phyloP scores from a whole-genome alignment of 2,888 invertebrate genomes.

The Andrena dorsata region DNA sequence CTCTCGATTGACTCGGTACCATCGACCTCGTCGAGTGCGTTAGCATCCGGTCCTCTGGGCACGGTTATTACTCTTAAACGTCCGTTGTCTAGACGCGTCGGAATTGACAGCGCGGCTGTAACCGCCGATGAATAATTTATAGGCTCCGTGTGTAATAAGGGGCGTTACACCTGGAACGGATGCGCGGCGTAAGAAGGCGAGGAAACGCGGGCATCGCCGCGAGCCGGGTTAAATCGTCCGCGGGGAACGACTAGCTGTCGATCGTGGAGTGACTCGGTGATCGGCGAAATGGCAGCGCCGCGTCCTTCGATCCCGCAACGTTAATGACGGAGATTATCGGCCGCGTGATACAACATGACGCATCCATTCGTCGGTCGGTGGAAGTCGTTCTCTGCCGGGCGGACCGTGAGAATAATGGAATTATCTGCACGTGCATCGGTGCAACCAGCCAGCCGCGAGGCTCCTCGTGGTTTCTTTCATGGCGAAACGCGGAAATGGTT shows the following conservation, averaged over 20 bases:
- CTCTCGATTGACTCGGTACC: background rate
- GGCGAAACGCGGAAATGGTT: conserved; percentile 34
- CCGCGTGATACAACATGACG: background rate
- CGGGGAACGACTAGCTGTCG: background rate
- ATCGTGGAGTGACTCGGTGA: background rate
- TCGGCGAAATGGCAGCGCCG: background rate
- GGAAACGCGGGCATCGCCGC: background rate
- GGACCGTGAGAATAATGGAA: conserved; percentile 45
- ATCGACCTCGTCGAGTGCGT: conserved; percentile 22
- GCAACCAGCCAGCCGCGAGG: background rate
- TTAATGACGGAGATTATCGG: conserved; percentile 7
- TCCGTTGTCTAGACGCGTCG: conserved; percentile 72
- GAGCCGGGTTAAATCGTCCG: background rate
- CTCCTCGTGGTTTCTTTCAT: conserved; percentile 24
- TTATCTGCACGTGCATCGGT: conserved; percentile 39
- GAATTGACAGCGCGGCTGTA: conserved; percentile 64
- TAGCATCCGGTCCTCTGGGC: conserved; percentile 61
- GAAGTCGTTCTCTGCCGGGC: conserved; percentile 34
- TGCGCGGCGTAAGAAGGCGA: background rate
- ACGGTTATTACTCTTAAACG: conserved; percentile 63
- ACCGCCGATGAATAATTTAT: conserved; percentile 77
- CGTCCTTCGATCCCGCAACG: background rate
- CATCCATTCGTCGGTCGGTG: conserved; percentile 6
- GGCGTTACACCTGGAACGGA: conserved; percentile 38
- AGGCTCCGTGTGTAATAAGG: conserved; percentile 36